Conservation (phyloP, 2,888 invertebrate genomes). For the Trisateles emortualis region DNA sequence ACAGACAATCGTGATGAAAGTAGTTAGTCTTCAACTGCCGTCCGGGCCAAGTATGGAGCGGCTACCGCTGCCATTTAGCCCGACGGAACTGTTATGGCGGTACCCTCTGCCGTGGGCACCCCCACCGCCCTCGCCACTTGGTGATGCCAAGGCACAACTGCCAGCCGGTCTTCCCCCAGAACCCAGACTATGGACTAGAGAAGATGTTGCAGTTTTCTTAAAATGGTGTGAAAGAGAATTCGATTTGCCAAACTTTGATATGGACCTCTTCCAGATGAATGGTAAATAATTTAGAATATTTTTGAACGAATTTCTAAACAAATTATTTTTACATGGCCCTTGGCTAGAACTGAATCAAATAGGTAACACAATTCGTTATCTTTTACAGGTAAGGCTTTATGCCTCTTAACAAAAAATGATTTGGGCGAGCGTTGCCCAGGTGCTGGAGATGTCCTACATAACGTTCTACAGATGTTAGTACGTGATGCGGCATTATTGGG, state of each 20-base stretch:
- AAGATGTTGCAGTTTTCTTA: conserved; percentile 95
- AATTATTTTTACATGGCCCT: neutral
- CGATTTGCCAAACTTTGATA: conserved; percentile 95
- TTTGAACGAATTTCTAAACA: neutral
- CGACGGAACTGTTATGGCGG: conserved; percentile 94
- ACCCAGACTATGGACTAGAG: conserved; percentile 96
- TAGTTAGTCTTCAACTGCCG: conserved; percentile 90
- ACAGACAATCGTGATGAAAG: conserved; percentile 87
- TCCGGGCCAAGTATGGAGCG: conserved; percentile 92
- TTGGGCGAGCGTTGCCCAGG: conserved; percentile 96
- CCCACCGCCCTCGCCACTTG: conserved; percentile 89
- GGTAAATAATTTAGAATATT: conserved; percentile 79
- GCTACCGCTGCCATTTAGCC: conserved; percentile 93
- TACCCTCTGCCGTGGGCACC: conserved; percentile 93
- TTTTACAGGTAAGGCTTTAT: conserved; percentile 94
- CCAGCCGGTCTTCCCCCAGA: conserved; percentile 94
- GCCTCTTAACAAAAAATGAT: conserved; percentile 95
- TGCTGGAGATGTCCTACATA: conserved; percentile 97
- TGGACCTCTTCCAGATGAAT: conserved; percentile 98
- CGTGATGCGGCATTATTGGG: conserved; percentile 93
- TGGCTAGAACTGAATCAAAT: neutral
- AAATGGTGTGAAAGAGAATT: conserved; percentile 97
- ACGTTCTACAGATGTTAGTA: conserved; percentile 95
- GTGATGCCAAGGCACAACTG: conserved; percentile 95
- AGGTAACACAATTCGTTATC: conserved; percentile 28